Conservation (phyloP, 2,113 vertebrate genomes). For the Oncorhynchus tshawytscha region DNA sequence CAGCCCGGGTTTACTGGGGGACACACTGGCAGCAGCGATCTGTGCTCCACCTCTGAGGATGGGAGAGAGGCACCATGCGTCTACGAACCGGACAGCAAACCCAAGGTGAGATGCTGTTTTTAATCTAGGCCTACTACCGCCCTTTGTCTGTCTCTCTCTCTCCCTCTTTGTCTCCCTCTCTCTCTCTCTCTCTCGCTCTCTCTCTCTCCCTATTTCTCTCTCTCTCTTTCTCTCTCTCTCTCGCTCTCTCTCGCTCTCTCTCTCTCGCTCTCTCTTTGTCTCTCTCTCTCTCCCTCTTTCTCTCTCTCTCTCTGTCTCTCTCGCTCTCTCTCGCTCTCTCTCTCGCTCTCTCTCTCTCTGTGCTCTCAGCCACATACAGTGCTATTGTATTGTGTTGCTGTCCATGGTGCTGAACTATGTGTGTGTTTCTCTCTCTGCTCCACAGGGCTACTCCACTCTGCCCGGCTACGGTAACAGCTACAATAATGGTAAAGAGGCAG, state of each 20-base stretch:
- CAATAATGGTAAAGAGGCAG: constrained; percentile 79
- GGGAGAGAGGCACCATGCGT: constrained; percentile 79
- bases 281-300: too few relatives aligned
- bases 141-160: too few relatives aligned
- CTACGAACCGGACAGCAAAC: constrained; percentile 85
- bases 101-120: constrained; percentile 78
- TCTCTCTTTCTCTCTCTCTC: too few relatives aligned
- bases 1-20: constrained; percentile 80
- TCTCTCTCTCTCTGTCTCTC: too few relatives aligned
- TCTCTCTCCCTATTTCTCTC: too few relatives aligned
- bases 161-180: too few relatives aligned
- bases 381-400: neutral
- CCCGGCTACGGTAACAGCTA: constrained; percentile 83
- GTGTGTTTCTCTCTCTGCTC: constrained; percentile 12
- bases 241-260: too few relatives aligned
- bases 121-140: too few relatives aligned
- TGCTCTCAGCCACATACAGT: neutral
- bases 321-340: too few relatives aligned
- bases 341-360: neutral
- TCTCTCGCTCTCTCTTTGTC: too few relatives aligned
- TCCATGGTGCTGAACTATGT: constrained; percentile 7
- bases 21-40: constrained; percentile 70
- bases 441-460: constrained; percentile 81
- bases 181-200: too few relatives aligned
- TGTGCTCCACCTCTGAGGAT: constrained; percentile 77